Base-by-base conservation (phyloP, 2,797 vertebrate genomes). In the Acomys russatus region DNA sequence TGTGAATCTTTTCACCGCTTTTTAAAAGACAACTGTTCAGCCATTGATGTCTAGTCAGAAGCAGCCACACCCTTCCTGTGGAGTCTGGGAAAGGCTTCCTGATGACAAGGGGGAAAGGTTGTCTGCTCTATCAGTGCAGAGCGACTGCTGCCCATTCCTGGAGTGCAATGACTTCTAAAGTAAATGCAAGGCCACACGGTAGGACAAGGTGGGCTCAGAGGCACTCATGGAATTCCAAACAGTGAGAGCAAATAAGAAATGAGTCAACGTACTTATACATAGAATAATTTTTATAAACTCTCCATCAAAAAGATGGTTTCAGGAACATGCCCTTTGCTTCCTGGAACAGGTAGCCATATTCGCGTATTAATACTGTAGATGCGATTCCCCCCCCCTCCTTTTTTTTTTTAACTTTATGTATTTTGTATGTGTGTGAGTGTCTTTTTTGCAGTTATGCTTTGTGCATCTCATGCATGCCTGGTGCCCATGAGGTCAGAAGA, bases 201-300 rank as follows among this genome's bases (percentile, higher is more conserved):
- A 94, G 84, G 77, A 79, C 88, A 94, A 66, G 35, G 96, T 70
- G 59, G n/a, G 56, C 80, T 94, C 59, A 64, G 85, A 96, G 89
- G 82, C 95, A 92, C 35, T 49, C 96, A 90, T 96, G 56, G 83
- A 96, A 97, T 97, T 97, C 71, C 70, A 97, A 96, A 95, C 88
- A 96, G 91, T 90, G 89, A 97, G 88, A 97, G 94, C 63, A 95
- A 83, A 93, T 93, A 51, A 79, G 33, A 82, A 90, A 59, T 6
- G 11, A 94, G 86, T 93, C 28, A 35, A 85, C 33, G 63, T 96
- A 86, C 80, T 94, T 95, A 73, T 66, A 91, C 33, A 93, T 92
- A 77, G 44, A 64, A 63, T 64, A 87, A 33, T 92, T 95, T 95
- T 94, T 77, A 93, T 83, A 88, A 49, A 94, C 20, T 92, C 88